A percentile compares a stretch with the other conserved stretches of the same genome.
phyloP scores from a whole-genome alignment of 2,797 vertebrate genomes.

The Gobionotothen gibberifrons region DNA sequence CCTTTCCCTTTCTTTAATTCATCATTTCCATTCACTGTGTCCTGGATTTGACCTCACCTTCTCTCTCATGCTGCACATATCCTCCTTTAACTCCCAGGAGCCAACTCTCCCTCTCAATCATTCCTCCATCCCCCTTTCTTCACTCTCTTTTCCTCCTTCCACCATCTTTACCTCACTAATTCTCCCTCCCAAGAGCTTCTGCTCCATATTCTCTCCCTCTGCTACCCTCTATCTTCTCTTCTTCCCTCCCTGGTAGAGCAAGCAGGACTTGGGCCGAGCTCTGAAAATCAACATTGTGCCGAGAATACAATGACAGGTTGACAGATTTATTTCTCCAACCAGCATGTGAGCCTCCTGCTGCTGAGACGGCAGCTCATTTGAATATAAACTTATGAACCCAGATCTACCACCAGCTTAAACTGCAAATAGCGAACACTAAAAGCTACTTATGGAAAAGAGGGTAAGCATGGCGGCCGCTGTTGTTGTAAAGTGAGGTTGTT shows the following conservation, averaged over 20 bases:
- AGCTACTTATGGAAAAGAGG: constrained; percentile 59
- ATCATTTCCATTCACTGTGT: constrained; percentile 66
- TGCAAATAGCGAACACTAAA: constrained; percentile 62
- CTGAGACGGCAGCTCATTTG: constrained; percentile 59
- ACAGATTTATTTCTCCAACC: constrained; percentile 47
- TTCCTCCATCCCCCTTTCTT: constrained; percentile 40
- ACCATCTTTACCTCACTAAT: constrained; percentile 58
- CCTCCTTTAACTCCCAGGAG: constrained; percentile 38
- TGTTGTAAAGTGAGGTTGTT: constrained; percentile 58
- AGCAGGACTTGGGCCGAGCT: constrained; percentile 48
- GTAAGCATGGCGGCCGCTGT: constrained; percentile 30
- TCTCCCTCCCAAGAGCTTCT: constrained; percentile 57
- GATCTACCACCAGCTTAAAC: constrained; percentile 44
- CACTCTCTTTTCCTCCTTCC: constrained; percentile 24
- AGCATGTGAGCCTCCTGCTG: constrained; percentile 40
- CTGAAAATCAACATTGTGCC: constrained; percentile 42
- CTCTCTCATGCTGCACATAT: constrained; percentile 58
- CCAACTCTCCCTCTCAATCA: constrained; percentile 65
- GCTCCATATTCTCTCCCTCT: constrained; percentile 47
- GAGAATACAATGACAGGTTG: constrained; percentile 67
- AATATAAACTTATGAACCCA: constrained; percentile 73
- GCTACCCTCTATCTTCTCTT: constrained; percentile 39
- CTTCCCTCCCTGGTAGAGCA: constrained; percentile 37
- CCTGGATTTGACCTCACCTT: constrained; percentile 70
- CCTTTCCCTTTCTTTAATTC: constrained; percentile 68